Base-by-base conservation (phyloP, 2,113 vertebrate species). In the Pipa parva region DNA sequence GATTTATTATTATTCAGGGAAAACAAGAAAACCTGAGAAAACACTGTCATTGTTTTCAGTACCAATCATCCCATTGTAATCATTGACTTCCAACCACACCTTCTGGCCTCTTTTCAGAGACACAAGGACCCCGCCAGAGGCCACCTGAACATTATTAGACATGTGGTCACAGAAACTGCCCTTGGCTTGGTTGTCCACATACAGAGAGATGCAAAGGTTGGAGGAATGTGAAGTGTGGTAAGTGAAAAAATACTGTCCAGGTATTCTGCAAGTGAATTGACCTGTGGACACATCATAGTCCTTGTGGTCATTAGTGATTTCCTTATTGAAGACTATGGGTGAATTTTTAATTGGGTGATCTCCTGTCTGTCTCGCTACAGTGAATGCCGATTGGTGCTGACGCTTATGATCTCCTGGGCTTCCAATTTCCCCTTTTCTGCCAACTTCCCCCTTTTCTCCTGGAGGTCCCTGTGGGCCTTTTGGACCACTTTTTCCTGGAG, bases 1-100 rank as follows among this genome's bases (percentile, higher is more conserved):
- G n/a, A n/a, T n/a, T n/a, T n/a, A n/a, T n/a, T n/a, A n/a, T n/a
- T 90, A 94, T 59, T 92, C 85, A 0, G 86, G 81, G 48, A 88
- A 87, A 20, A 94, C 77, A 75, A 93, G 80, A 72, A 94, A 93
- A 6, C 92, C 92, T 0, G 91, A 92, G 82, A 94, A 94, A 73
- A 92, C 21, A 3, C 89, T 93, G 74, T 86, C 80, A 0, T 82
- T 83, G 42, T 21, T 71, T 2, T 26, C 48, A 0, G 48, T 77
- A 48, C 84, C 91, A 73, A 87, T 81, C 86, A 94, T 87, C 69
- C 86, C 84, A 0, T 91, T 90, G 78, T 90, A 87, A 13, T 85
- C 83, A 0, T 85, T 91, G 39, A 85, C 84, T 0, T 0, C 69
- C 64, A 94, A 76, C 91, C 92, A 94, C 5, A 92, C 84, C 55